Evolutionary conservation across 1,140 invertebrate genomes (phyloP).

Genomic region (Lethocerus indicus): DNA sequence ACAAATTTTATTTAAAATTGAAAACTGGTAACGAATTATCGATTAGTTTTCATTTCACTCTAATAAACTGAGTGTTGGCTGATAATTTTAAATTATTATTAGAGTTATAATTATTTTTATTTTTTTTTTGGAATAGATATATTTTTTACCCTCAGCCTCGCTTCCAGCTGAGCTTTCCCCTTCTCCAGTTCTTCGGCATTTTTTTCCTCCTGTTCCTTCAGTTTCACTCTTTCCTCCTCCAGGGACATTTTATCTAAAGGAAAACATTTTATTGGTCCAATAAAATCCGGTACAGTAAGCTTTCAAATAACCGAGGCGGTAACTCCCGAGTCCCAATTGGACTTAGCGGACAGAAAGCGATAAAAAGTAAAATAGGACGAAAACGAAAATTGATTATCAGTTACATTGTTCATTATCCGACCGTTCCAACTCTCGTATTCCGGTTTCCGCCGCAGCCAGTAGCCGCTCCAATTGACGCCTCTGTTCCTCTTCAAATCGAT

Average conservation of each 20-base stretch:
- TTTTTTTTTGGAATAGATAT: not conserved
- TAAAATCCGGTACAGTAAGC: too few species aligned
- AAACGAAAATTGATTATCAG: conserved; percentile 4
- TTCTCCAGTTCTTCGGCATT: conserved; percentile 70
- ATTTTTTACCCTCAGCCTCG: conserved; percentile 68
- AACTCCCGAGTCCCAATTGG: too few species aligned
- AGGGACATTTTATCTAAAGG: conserved; percentile 64
- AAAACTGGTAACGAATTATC: too few species aligned
- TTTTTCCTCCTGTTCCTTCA: conserved; percentile 83
- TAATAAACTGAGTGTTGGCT: too few species aligned
- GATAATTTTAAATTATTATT: too few species aligned
- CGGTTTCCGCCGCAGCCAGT: conserved; percentile 68
- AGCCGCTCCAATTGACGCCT: conserved; percentile 84
- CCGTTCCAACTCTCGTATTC: conserved; percentile 79
- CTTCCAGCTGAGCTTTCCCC: conserved; percentile 79
- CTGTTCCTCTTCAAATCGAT: conserved; percentile 86
- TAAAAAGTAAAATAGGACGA: too few species aligned
- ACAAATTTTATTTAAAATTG: too few species aligned
- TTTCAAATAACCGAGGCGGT: too few species aligned
- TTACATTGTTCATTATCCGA: conserved; percentile 73
- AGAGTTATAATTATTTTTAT: not conserved
- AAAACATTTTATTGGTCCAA: not conserved
- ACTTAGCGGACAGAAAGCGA: too few species aligned
- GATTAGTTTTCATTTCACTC: too few species aligned
- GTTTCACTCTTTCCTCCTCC: conserved; percentile 89